phyloP scores from a whole-genome alignment of 2,113 vertebrate genomes.

The Lagopus muta region DNA sequence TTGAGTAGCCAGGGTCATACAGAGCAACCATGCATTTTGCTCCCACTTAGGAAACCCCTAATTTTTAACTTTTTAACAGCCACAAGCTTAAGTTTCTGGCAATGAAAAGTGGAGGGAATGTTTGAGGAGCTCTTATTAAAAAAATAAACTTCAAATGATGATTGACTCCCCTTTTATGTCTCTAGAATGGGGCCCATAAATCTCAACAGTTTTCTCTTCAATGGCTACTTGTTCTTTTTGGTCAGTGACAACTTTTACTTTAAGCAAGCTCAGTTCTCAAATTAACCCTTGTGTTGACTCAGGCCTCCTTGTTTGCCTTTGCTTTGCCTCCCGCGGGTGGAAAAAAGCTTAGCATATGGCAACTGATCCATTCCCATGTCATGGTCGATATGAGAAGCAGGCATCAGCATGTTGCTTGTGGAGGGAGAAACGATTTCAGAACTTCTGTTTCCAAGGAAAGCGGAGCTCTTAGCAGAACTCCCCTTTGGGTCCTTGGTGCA shows the following conservation, averaged over 20 bases:
- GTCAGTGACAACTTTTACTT: constrained; percentile 72
- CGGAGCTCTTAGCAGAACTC: not conserved
- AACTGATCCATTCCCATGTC: constrained; percentile 7
- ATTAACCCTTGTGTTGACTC: constrained; percentile 68
- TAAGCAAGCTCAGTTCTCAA: constrained; percentile 41
- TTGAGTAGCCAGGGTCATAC: constrained; percentile 61
- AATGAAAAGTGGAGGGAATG: constrained; percentile 57
- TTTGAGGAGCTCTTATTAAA: constrained; percentile 72
- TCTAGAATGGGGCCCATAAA: constrained; percentile 64
- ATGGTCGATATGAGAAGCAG: not conserved
- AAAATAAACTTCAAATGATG: constrained; percentile 72
- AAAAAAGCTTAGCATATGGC: not conserved
- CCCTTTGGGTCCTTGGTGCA: not conserved
- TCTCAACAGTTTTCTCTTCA: constrained; percentile 69
- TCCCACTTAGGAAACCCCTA: constrained; percentile 71
- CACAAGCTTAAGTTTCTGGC: constrained; percentile 50
- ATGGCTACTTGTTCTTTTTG: constrained; percentile 69
- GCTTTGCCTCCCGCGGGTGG: constrained; percentile 8
- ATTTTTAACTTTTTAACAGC: constrained; percentile 74
- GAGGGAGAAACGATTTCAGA: not conserved
- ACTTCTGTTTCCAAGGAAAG: constrained; percentile 1
- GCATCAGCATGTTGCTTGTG: not conserved
- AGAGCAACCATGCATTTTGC: constrained; percentile 65
- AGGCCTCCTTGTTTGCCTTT: constrained; percentile 57
- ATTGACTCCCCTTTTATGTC: constrained; percentile 69